Evolutionary conservation across 2,888 invertebrate species (phyloP).

Genomic region (Oscheius myriophilus): DNA sequence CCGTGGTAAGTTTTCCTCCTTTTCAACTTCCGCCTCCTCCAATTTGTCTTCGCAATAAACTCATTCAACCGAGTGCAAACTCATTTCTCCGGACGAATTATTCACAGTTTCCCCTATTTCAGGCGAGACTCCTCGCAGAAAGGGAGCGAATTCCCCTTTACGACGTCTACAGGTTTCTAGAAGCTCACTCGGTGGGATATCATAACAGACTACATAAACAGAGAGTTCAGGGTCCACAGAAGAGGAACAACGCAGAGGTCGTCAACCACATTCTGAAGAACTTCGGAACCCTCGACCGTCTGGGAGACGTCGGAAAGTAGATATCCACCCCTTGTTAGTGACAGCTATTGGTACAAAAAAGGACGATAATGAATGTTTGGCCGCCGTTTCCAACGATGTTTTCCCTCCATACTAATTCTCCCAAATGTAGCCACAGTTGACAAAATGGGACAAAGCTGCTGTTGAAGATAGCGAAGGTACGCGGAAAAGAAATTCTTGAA

Average conservation of each 20-base stretch:
- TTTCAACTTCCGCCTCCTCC: not conserved
- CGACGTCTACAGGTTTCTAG: slow-evolving; percentile 17
- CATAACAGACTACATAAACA: not conserved
- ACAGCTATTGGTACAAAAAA: too few species aligned
- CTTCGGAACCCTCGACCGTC: slow-evolving; percentile 63
- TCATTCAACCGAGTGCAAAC: slow-evolving; percentile 11
- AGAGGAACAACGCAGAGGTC: slow-evolving; percentile 61
- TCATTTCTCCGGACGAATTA: slow-evolving; percentile 3
- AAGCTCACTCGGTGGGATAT: slow-evolving; percentile 4
- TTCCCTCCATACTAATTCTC: too few species aligned
- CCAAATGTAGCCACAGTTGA: too few species aligned
- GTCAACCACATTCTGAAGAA: slow-evolving; percentile 61
- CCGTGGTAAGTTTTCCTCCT: slow-evolving; percentile 12
- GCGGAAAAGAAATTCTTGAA: too few species aligned
- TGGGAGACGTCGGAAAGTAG: slow-evolving; percentile 64
- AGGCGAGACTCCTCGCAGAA: slow-evolving; percentile 18
- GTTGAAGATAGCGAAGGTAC: too few species aligned
- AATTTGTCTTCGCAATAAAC: slow-evolving; percentile 3
- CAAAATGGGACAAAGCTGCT: too few species aligned
- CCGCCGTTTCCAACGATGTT: too few species aligned
- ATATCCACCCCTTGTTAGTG: not conserved
- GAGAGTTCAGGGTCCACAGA: slow-evolving; percentile 30
- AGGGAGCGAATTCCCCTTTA: slow-evolving; percentile 15
- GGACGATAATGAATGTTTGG: too few species aligned
- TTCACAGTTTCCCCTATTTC: not conserved